Evolutionary conservation across 2,888 invertebrate species (phyloP), one percentile per base, ranked within the genome.

Genomic region (Cantharis flavilabris): DNA sequence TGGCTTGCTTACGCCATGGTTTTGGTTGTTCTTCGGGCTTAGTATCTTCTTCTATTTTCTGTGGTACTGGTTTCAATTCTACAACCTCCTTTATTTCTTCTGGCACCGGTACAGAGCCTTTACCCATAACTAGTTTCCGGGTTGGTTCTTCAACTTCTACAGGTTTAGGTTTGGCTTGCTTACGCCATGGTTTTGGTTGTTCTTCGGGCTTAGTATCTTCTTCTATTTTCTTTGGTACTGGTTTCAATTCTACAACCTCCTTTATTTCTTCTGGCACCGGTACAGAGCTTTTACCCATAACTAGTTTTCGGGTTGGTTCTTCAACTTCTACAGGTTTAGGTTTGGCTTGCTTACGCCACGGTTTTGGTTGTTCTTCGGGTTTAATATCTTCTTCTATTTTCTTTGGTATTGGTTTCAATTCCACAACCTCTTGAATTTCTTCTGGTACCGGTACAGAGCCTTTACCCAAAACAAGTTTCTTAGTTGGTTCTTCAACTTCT

Each of bases 1-100:
- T 81, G 87, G 85, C 75, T 77, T 85, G 87, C 23, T 87, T 87
- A 74, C 87, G 84, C 85, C 87, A 87, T 49, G 86, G 86, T 77
- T 83, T 84, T 76, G 87, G 81, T 9, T 86, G 85, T 74, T 81
- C 81, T 62, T 83, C 79, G 63, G 77, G 74, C 14, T 74, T 75
- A 64, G 73, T 71, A 14, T 69, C 73, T 20, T 65, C 69, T 63
- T 76, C 71, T 26, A 78, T n/a, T 70, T 81, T 77, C 23, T 75
- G 67, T 72, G 80, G 83, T 49, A 88, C 82, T n/a, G 88, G 87
- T 84, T 87, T 88, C 18, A 87, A 84, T 75, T 83, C 84, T 69
- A 86, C 84, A 77, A 87, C 83, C 81, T 88, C 88, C 75, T 82
- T 81, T 28, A 77, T 78, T 73, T 86, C 85, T 72, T 86, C 84